Percentiles rank a stretch among this genome's conserved stretches.
Conservation (phyloP, 1,140 invertebrate genomes). For the Maniola jurtina region DNA sequence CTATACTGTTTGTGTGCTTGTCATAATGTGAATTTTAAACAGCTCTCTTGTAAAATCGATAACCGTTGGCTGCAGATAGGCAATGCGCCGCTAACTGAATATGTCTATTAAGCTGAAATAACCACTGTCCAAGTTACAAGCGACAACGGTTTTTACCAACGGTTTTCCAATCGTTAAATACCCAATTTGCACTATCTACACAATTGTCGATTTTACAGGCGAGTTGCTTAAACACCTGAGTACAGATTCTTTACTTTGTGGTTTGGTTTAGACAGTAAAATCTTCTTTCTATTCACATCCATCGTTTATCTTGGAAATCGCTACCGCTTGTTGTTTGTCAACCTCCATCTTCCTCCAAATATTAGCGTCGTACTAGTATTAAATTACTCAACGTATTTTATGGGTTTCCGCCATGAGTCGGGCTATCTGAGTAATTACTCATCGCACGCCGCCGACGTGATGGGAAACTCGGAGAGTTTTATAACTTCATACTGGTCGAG, state of each 20-base stretch:
- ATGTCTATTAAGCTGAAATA: constrained; percentile 19
- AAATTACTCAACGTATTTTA: constrained; percentile 19
- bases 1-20: no score
- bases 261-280: no score
- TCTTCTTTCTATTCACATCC: no score
- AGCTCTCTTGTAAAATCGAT: no score
- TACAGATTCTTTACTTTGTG: no score
- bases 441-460: neutral
- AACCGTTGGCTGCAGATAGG: neutral
- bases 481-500: neutral
- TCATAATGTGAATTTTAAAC: no score
- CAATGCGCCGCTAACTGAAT: constrained; percentile 26
- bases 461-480: constrained; percentile 1
- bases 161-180: no score
- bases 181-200: no score
- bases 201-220: no score
- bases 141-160: no score
- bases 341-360: neutral
- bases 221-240: no score
- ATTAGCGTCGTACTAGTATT: constrained; percentile 13
- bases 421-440: constrained; percentile 14
- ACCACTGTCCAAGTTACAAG: neutral
- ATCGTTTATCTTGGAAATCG: neutral
- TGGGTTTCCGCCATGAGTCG: constrained; percentile 18
- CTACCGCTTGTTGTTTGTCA: neutral